Base-by-base conservation (phyloP, 1,140 invertebrate species). In the Pogonomyrmex californicus region DNA sequence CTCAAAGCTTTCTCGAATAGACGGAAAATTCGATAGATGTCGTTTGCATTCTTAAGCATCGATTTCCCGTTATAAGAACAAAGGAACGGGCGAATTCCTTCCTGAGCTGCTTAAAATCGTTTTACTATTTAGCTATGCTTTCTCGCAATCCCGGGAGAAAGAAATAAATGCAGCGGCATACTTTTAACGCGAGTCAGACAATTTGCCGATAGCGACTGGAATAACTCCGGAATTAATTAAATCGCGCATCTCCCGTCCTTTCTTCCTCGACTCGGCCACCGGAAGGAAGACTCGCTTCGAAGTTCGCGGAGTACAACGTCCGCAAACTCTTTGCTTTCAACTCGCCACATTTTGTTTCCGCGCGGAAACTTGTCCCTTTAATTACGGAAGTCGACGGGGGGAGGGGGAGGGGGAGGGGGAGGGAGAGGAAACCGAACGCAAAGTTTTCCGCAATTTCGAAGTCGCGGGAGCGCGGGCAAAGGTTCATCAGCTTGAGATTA, bases 401-500 rank as follows among this genome's bases (percentile, higher is more conserved):
- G 63, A 49, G 44, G 54, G 14, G 12, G n/a, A 54, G 75, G 58
- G 63, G 38, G 76, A 60, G 56, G 58, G 58, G 38, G 56, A 36
- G 65, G 76, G 63, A 38, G 38, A 77, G 49, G 51, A 56, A 58
- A 82, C 65, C 63, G 44, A 56, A 77, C 38, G 73, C 44, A 75
- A 78, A 85, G 60, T 90, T 79, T 49, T 73, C 38, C 54, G 44
- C 88, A 79, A 87, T 87, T 89, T 70, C 51, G 60, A 90, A 82
- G 85, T 86, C 83, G 73, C 54, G 87, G 83, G 63, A 86, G 82
- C 63, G 71, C 60, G 68, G 63, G 78, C 68, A 83, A 82, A 73
- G 81, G 83, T 88, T 91, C 86, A 91, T 91, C 91, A 88, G 86
- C 86, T 88, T 58, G 71, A 89, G 86, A 91, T 91, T 91, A 91